These are phyloP conservation scores for Teleogryllus oceanicus DNA, from an alignment of 2,888 invertebrate genomes.

Conservation along the genomic window DNA sequence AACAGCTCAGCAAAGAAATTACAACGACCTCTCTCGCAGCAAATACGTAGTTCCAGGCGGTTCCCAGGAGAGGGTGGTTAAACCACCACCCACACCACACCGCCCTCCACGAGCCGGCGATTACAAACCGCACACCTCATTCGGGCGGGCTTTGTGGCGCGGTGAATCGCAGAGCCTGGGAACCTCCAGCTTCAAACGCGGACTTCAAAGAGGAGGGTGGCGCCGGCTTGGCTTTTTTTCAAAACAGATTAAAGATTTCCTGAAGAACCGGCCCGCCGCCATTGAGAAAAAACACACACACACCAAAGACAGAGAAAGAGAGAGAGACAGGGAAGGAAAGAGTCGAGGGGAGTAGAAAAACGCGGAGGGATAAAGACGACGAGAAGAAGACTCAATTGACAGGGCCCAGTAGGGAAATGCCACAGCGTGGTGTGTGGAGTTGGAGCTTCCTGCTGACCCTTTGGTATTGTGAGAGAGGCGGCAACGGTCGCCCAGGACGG, in stretches of 20 bases:
- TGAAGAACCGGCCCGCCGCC: neutral
- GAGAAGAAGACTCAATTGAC: slow-evolving; percentile 1
- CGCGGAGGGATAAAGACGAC: neutral
- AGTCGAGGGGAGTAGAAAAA: neutral
- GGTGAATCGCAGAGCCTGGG: neutral
- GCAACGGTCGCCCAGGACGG: neutral
- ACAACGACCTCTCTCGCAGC: too few species aligned
- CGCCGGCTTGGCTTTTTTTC: neutral
- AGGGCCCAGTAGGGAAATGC: neutral
- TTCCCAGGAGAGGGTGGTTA: too few species aligned
- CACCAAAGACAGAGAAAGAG: too few species aligned
- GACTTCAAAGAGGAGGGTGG: neutral
- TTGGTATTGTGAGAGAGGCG: neutral
- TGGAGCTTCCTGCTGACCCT: slow-evolving; percentile 18
- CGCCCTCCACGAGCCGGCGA: too few species aligned
- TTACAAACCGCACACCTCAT: too few species aligned
- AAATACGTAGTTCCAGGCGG: too few species aligned
- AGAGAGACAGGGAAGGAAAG: neutral
- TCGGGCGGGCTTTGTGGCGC: too few species aligned
- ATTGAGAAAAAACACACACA: too few species aligned
- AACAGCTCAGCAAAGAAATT: too few species aligned
- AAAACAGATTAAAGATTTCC: neutral
- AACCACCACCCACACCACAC: too few species aligned
- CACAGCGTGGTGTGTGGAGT: neutral
- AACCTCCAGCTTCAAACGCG: neutral